A percentile compares a stretch with the other conserved stretches of the same genome.
Conservation (phyloP, 2,797 vertebrate species). For the Eurystomus glaucurus region DNA sequence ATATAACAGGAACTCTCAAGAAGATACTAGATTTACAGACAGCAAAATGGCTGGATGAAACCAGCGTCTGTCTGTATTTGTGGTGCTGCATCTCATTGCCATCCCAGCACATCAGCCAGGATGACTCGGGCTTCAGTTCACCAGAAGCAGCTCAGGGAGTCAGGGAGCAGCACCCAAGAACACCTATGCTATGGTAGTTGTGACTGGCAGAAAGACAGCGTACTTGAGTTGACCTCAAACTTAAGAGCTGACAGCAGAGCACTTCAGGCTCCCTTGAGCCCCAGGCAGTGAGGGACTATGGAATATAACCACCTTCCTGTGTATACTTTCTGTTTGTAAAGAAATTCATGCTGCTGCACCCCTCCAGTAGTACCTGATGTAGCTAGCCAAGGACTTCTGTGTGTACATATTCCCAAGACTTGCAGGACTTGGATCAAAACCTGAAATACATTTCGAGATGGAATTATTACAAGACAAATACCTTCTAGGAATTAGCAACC, state of each 20-base stretch:
- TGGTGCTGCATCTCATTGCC: neutral
- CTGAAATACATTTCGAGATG: neutral
- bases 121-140: neutral
- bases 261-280: neutral
- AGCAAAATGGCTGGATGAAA: neutral
- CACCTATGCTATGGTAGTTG: neutral
- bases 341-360: neutral
- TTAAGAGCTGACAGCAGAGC: neutral
- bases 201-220: neutral
- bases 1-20: neutral
- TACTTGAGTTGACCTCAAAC: neutral
- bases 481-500: neutral
- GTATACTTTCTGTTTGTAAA: neutral
- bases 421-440: neutral
- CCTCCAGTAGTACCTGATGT: neutral
- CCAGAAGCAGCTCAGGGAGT: neutral
- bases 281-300: accelerated
- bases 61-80: neutral
- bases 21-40: neutral
- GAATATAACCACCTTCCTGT: neutral
- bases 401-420: neutral
- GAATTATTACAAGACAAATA: neutral
- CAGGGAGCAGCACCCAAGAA: neutral
- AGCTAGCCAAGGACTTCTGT: neutral
- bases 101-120: neutral